phyloP scores from a whole-genome alignment of 1,140 invertebrate genomes.

The Aphelenchoides besseyi region DNA sequence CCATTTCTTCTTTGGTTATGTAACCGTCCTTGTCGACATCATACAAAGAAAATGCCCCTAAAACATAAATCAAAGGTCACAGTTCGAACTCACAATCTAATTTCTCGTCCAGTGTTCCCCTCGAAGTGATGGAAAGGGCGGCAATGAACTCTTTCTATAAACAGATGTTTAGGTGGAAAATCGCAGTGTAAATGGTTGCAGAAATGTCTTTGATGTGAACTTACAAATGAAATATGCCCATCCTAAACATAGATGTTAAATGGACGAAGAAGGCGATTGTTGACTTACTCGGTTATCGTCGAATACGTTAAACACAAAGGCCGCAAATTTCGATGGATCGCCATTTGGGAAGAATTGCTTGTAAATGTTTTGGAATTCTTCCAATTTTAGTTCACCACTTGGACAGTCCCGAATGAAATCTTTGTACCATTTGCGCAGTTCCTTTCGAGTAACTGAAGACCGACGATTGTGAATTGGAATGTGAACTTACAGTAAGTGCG shows the following conservation, averaged over 20 bases:
- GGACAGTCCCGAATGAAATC: constrained; percentile 67
- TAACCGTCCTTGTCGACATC: constrained; percentile 68
- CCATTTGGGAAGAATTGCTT: constrained; percentile 68
- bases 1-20: constrained; percentile 63
- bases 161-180: too few relatives aligned
- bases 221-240: constrained; percentile 63
- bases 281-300: constrained; percentile 66
- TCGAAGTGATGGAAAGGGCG: constrained; percentile 64
- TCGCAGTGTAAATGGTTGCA: too few relatives aligned
- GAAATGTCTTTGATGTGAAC: too few relatives aligned
- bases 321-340: constrained; percentile 67
- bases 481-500: constrained; percentile 54
- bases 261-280: constrained; percentile 6
- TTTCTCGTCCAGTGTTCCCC: constrained; percentile 64
- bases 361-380: constrained; percentile 63
- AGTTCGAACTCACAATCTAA: constrained; percentile 56
- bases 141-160: constrained; percentile 62
- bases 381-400: constrained; percentile 65
- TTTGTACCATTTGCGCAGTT: constrained; percentile 64
- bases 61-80: constrained; percentile 32
- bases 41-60: constrained; percentile 68
- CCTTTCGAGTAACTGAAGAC: constrained; percentile 56
- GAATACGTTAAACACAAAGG: constrained; percentile 68
- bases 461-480: constrained; percentile 23
- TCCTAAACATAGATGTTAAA: constrained; percentile 52